Percentiles rank a stretch among this genome's conserved stretches.
Evolutionary conservation across 2,888 invertebrate genomes (phyloP).

Genomic region (Nomada fucata): DNA sequence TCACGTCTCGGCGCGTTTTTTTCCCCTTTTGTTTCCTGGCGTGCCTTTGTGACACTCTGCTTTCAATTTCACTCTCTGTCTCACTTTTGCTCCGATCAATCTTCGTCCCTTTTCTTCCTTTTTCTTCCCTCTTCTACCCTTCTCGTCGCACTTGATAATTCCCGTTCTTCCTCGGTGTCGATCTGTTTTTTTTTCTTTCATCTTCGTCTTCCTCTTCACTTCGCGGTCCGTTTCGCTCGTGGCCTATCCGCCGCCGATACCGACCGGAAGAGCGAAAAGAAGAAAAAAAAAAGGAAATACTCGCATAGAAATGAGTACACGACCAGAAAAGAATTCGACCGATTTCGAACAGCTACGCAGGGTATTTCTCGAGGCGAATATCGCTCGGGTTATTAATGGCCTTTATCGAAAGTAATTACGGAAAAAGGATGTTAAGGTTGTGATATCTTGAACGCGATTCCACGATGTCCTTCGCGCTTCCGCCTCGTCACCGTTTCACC

Average conservation of each 20-base stretch:
- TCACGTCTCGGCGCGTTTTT: neutral
- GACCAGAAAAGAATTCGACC: neutral
- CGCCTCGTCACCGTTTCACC: slow-evolving; percentile 24
- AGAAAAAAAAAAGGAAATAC: neutral
- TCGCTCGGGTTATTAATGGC: neutral
- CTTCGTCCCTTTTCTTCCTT: neutral
- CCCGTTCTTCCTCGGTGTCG: neutral
- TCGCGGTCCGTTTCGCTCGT: too few species aligned
- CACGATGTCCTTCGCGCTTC: slow-evolving; percentile 58
- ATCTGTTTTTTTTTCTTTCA: slow-evolving; percentile 1
- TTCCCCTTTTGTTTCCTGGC: neutral
- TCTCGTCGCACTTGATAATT: neutral
- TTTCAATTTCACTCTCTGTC: slow-evolving; percentile 15
- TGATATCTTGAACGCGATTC: slow-evolving; percentile 38
- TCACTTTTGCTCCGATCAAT: neutral
- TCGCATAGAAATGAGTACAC: neutral
- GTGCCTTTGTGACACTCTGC: slow-evolving; percentile 13
- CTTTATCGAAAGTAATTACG: slow-evolving; percentile 34
- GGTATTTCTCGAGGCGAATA: neutral
- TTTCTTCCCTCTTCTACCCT: too few species aligned
- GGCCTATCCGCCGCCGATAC: too few species aligned
- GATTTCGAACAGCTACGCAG: neutral
- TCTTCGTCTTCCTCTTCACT: neutral
- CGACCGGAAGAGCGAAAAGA: too few species aligned
- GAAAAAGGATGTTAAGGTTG: slow-evolving; percentile 51